Evolutionary conservation across 2,888 invertebrate species (phyloP).

Genomic region (Trichopria drosophilae): DNA sequence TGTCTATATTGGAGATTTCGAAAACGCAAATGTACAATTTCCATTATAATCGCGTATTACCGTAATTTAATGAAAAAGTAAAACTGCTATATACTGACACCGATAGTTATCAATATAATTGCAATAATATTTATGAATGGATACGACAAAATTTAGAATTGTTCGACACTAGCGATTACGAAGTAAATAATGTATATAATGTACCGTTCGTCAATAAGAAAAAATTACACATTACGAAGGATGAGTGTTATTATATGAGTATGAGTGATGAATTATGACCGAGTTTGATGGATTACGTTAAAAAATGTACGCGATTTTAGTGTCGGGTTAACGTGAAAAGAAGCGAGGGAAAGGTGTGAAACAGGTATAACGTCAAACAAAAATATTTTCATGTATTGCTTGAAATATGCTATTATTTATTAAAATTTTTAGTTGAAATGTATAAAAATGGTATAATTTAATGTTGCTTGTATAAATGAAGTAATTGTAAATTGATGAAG

Average conservation of each 20-base stretch:
- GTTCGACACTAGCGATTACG: constrained; percentile 34
- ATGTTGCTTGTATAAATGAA: no score
- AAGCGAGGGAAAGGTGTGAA: constrained; percentile 39
- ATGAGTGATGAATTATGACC: constrained; percentile 42
- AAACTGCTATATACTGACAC: no score
- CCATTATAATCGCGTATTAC: constrained; percentile 41
- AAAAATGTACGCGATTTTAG: constrained; percentile 32
- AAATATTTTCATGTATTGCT: no score
- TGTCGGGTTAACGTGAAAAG: constrained; percentile 19
- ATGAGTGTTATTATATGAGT: constrained; percentile 44
- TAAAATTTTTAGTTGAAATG: no score
- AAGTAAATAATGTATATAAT: constrained; percentile 25
- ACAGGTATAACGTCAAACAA: no score
- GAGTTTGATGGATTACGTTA: constrained; percentile 38
- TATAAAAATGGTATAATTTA: no score
- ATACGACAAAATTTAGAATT: no score
- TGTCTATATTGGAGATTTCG: constrained; percentile 43
- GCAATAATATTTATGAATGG: no score
- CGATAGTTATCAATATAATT: no score
- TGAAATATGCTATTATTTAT: no score
- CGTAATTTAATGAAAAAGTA: no score
- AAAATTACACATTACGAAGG: constrained; percentile 47
- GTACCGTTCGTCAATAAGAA: constrained; percentile 35
- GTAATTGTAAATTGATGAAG: no score
- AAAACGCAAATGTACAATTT: constrained; percentile 48